Evolutionary conservation across 2,888 invertebrate species (phyloP), one percentile per base, ranked within the genome.

Genomic region (Kuschelorhynchus macadamiae): DNA sequence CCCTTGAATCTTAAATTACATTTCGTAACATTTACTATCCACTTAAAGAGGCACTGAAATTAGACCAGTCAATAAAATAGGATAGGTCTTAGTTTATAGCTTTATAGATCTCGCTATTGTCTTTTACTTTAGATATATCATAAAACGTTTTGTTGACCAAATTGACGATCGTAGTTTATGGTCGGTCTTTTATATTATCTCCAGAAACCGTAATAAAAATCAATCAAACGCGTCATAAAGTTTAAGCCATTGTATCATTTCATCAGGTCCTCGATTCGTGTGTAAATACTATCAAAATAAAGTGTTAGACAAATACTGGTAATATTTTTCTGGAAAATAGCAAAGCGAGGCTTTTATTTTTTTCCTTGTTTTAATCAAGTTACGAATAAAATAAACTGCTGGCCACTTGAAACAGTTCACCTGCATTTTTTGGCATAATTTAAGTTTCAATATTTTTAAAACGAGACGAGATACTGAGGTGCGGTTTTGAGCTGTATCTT

Each of bases 81-180:
- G 47, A 57, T 60, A 47, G 42, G 25, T 39, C n/a, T 39, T 50
- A 41, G 50, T 61, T 61, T 61, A 61, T 49, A 46, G 33, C 33
- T 33, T 33, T 52, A 33, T 39, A 53, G 44, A 52, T 42, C 47
- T 52, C 36, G 17, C 59, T 57, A 66, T 66, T 66, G 66, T 66
- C 59, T 66, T 60, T 60, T 39, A 44, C 46, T 47, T 52, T 41
- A 47, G 47, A 50, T 39, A 60, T 25, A 60, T 60, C 66, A 53
- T 66, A 66, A 66, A 66, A 66, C 57, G 60, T 66, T 66, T 60
- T 53, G 59, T 49, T 52, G 50, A 47, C 36, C 56, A 64, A 49
- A 56, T 56, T 64, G 56, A 64, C 49, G 64, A 64, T 30, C 36
- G 20, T 12, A 39, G 36, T 66, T 66, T 66, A 66, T 59, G 50